phyloP scores from a whole-genome alignment of 2,113 vertebrate genomes.

The Rhineura floridana region DNA sequence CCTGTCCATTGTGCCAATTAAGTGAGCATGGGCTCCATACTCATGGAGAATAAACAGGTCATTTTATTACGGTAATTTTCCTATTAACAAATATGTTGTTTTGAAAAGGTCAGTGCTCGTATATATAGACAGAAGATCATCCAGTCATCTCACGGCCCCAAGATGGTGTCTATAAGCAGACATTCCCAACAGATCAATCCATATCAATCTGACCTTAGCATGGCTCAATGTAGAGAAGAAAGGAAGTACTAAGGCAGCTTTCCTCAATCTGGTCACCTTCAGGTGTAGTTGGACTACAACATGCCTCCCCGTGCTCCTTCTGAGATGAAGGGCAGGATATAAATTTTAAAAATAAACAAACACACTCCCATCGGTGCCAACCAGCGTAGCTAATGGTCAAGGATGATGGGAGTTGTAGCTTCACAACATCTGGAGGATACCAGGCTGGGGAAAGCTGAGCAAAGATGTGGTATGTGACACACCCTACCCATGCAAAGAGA shows the following conservation, averaged over 20 bases:
- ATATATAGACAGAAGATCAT: neutral
- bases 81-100: neutral
- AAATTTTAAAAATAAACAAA: no score
- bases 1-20: neutral
- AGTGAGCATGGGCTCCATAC: neutral
- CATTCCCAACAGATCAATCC: neutral
- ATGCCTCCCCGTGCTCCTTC: no score
- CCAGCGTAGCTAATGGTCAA: neutral
- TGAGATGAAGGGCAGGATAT: no score
- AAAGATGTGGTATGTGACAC: no score
- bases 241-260: neutral
- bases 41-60: constrained; percentile 3
- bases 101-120: neutral
- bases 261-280: neutral
- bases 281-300: neutral
- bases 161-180: neutral
- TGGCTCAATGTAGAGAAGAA: neutral
- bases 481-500: neutral
- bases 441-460: no score
- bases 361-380: neutral
- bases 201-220: neutral
- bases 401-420: no score
- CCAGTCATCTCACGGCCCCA: neutral
- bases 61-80: neutral
- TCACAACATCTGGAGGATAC: no score